Base-by-base conservation (phyloP, 2,113 vertebrate species). In the Colinus virginianus region DNA sequence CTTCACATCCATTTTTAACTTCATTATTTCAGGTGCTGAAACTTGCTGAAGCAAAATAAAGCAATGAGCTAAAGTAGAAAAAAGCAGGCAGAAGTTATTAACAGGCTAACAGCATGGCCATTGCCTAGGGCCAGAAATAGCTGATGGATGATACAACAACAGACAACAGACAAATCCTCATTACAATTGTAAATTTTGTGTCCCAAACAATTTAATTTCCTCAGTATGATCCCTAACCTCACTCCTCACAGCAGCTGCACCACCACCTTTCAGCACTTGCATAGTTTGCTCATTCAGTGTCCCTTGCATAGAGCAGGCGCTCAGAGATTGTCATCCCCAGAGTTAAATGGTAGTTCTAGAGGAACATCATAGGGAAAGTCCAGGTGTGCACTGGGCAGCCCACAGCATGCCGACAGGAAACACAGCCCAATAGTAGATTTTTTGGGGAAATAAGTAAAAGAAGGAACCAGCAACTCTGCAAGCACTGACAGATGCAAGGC, bases 141-240 rank as follows among this genome's bases (percentile, higher is more conserved):
- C 74, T 97, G 94, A 96, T 88, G 93, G 89, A 94, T 95, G 84
- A 77, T 58, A 90, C 4, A 1, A 69, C 93, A 77, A 72, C 74
- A 95, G 68, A 80, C 95, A 91, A 83, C 90, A 95, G 93, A 93
- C 42, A 88, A 97, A 95, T 90, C 49, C 87, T 96, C 84, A 95
- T 95, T 95, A 81, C 90, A 84, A 80, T 94, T 97, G 85, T 86
- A 96, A 96, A 96, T 91, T 90, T 18, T 88, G 34, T 56, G 59
- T 92, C 63, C 83, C 71, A 96, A 81, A 88, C 79, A 84, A 95
- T 84, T 81, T 78, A 72, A 55, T 87, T 21, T 87, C 88, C 75
- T 78, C 68, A 36, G 61, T 92, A 53, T 49, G 28, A 82, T 83
- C 63, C 36, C 48, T 53, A 20, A 4, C 11, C 11, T 87, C 80